Conservation (phyloP, 2,888 invertebrate species). For the Atrina japonica region DNA sequence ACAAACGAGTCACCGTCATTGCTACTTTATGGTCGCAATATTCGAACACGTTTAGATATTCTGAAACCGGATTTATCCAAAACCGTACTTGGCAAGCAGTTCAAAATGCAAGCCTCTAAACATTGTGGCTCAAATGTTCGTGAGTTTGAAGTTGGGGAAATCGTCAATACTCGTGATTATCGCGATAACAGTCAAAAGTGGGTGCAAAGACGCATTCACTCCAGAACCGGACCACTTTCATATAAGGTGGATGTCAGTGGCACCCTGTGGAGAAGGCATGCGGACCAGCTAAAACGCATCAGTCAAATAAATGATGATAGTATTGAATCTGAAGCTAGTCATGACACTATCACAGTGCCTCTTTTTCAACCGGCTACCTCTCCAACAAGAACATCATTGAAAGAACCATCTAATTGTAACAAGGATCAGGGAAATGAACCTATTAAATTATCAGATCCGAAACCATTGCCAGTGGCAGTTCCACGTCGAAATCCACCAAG, state of each 20-base stretch:
- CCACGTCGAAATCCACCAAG: constrained; percentile 14
- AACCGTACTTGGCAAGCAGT: not conserved
- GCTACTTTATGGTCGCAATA: constrained; percentile 16
- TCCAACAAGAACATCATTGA: not conserved
- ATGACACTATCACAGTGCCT: not conserved
- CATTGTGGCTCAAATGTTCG: constrained; percentile 13
- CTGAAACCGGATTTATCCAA: constrained; percentile 18
- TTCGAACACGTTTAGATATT: constrained; percentile 14
- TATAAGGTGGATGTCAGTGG: constrained; percentile 34
- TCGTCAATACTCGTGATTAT: constrained; percentile 35
- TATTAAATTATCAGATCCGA: not conserved
- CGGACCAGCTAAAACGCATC: constrained; percentile 23
- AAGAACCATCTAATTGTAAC: too few relatives aligned
- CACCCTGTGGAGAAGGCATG: constrained; percentile 22
- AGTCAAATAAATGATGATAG: too few relatives aligned
- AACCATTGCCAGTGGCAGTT: too few relatives aligned
- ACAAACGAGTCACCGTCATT: constrained; percentile 25
- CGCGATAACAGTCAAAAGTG: constrained; percentile 24
- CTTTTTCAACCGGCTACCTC: not conserved
- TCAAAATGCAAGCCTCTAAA: too few relatives aligned
- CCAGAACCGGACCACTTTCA: constrained; percentile 35
- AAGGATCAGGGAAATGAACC: not conserved
- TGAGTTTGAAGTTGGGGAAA: constrained; percentile 16
- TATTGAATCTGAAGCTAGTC: too few relatives aligned
- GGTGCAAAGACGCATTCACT: constrained; percentile 8